Percentiles rank a stretch among this genome's conserved stretches.
Conservation (phyloP, 1,140 invertebrate species). For the Ectropis grisescens region DNA sequence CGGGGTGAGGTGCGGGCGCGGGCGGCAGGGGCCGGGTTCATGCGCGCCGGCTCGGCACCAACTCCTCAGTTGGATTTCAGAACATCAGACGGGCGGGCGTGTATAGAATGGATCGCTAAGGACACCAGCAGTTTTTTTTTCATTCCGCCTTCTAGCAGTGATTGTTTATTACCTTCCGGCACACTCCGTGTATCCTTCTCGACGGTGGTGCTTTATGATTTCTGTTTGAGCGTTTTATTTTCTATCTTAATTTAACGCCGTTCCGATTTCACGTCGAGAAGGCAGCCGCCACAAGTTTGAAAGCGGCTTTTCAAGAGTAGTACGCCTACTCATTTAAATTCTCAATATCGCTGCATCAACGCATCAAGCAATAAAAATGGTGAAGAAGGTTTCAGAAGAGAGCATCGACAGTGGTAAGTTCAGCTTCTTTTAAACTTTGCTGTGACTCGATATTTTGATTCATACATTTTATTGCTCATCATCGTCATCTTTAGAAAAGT, state of each 20-base stretch:
- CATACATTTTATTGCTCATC: too few relatives aligned
- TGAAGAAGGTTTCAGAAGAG: slow-evolving; percentile 70
- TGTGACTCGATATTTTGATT: slow-evolving; percentile 7
- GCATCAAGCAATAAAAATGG: slow-evolving; percentile 62
- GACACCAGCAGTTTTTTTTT: slow-evolving; percentile 61
- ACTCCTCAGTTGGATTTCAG: slow-evolving; percentile 65
- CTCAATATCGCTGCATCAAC: slow-evolving; percentile 51
- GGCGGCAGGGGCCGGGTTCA: slow-evolving; percentile 5
- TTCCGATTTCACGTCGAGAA: slow-evolving; percentile 67
- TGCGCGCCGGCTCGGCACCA: slow-evolving; percentile 28
- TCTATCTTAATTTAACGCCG: slow-evolving; percentile 49
- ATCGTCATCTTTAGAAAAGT: too few relatives aligned
- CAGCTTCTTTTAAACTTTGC: too few relatives aligned
- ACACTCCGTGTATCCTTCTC: slow-evolving; percentile 62
- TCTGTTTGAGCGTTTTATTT: slow-evolving; percentile 46
- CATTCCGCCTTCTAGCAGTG: slow-evolving; percentile 64
- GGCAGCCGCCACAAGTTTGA: slow-evolving; percentile 63
- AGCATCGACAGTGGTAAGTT: slow-evolving; percentile 66
- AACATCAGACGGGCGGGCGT: slow-evolving; percentile 68
- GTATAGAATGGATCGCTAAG: slow-evolving; percentile 66
- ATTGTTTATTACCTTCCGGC: slow-evolving; percentile 67
- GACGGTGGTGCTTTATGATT: slow-evolving; percentile 54
- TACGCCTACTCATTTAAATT: slow-evolving; percentile 53
- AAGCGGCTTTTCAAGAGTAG: slow-evolving; percentile 67
- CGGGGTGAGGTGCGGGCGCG: slow-evolving; percentile 14